A percentile compares a stretch with the other conserved stretches of the same genome.
Evolutionary conservation across 1,140 invertebrate species (phyloP).

Genomic region (Drosophila takahashii): DNA sequence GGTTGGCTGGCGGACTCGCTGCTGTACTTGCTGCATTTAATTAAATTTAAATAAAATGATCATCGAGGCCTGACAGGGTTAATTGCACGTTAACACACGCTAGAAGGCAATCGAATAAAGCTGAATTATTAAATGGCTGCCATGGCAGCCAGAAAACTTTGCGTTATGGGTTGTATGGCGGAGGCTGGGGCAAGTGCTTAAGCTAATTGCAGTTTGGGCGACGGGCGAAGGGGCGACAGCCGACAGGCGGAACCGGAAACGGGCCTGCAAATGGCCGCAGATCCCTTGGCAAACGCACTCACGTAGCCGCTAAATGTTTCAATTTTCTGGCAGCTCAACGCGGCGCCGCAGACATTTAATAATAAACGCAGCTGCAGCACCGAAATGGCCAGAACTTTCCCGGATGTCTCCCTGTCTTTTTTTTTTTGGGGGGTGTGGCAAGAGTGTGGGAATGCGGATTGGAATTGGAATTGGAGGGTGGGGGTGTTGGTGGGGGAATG

Average conservation of each 20-base stretch:
- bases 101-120: slow-evolving; percentile 42
- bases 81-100: slow-evolving; percentile 72
- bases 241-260: slow-evolving; percentile 56
- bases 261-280: slow-evolving; percentile 33
- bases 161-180: background rate
- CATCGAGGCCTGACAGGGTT: slow-evolving; percentile 50
- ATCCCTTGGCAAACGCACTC: slow-evolving; percentile 58
- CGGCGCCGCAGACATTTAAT: slow-evolving; percentile 71
- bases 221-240: too few species aligned
- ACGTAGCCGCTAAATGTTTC: slow-evolving; percentile 74
- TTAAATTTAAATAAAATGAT: slow-evolving; percentile 73
- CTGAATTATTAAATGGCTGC: slow-evolving; percentile 34
- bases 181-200: slow-evolving; percentile 42
- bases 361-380: slow-evolving; percentile 60
- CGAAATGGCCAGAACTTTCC: slow-evolving; percentile 31
- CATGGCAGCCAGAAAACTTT: slow-evolving; percentile 27
- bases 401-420: slow-evolving; percentile 5
- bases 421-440: background rate
- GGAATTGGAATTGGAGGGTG: background rate
- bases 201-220: slow-evolving; percentile 66
- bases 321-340: slow-evolving; percentile 75
- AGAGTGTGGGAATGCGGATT: background rate
- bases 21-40: slow-evolving; percentile 63
- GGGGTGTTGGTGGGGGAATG: background rate
- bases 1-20: slow-evolving; percentile 40